Percentiles rank a stretch among this genome's conserved stretches.
Evolutionary conservation across 2,113 vertebrate genomes (phyloP).

Genomic region (Corythornis madagascariensis): DNA sequence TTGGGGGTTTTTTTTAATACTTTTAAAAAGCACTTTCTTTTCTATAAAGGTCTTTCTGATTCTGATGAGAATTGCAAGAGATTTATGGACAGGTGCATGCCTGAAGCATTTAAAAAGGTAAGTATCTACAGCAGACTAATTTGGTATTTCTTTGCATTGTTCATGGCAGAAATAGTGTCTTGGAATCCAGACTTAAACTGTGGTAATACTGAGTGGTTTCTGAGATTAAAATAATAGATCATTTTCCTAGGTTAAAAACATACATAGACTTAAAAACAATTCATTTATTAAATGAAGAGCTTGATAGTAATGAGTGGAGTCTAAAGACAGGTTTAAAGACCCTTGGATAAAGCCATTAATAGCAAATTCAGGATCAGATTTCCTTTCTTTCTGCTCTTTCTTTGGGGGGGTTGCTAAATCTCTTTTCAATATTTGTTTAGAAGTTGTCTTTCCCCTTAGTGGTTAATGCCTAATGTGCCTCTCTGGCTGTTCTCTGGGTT

Average conservation of each 20-base stretch:
- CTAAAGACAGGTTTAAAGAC: not conserved
- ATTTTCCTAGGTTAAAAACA: not conserved
- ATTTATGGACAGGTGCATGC: conserved; percentile 98
- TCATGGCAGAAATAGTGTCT: not conserved
- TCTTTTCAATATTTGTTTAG: not conserved
- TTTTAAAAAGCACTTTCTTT: conserved; percentile 3
- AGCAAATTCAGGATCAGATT: not conserved
- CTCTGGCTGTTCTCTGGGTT: not conserved
- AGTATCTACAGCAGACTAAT: not conserved
- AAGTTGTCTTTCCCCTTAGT: not conserved
- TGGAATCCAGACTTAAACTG: not conserved
- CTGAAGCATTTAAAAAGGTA: conserved; percentile 99
- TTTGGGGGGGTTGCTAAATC: not conserved
- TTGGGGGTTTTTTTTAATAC: not conserved
- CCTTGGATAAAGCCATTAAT: not conserved
- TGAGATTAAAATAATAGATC: not conserved
- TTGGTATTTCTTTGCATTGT: not conserved
- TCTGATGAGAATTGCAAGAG: conserved; percentile 98
- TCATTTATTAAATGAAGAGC: not conserved
- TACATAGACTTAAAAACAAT: not conserved
- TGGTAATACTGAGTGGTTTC: not conserved
- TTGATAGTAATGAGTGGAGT: not conserved
- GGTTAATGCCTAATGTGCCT: not conserved
- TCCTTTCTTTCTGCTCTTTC: not conserved
- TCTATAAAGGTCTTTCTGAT: conserved; percentile 89